Base-by-base conservation (phyloP, 2,113 vertebrate species). In the Stigmatopora nigra region DNA sequence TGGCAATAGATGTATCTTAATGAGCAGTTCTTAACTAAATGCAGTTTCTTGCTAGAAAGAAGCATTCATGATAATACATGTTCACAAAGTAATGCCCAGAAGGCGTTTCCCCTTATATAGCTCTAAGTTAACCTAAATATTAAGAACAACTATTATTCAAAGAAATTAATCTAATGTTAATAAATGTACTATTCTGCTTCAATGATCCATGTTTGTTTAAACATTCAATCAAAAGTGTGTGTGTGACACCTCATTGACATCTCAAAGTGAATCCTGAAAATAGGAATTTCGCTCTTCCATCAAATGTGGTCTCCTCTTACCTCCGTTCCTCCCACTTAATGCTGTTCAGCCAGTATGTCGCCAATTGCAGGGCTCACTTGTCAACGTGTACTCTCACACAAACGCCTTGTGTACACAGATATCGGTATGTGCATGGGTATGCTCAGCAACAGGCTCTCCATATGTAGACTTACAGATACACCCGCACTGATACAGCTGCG, bases 251-350 rank as follows among this genome's bases (percentile, higher is more conserved):
- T 52, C n/a, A 52, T 48, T 48, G 46, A 48, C 13, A 15, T 6
- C 15, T 15, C 15, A 48, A 16, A 46, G 13, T 46, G 45, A 46
- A 16, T 48, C 46, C 15, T 48, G 46, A 16, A 15, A 48, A 14
- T 76, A 52, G 63, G 57, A 72, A 10, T 58, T 36, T 14, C 67
- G 71, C 7, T 41, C 38, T 63, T 45, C 68, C 64, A 61, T 71
- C 74, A 61, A 64, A 65, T 63, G 12, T 79, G 80, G 89, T 89
- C 88, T 90, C 89, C 70, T 68, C 53, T 52, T 85, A 80, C 76
- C 78, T 72, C 77, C 69, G 68, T 41, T 67, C 71, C 49, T 56
- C 52, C 13, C 75, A 72, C 78, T 57, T 75, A 72, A 65, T 71
- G 67, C 71, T 85, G 80, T 83, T 74, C 82, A 84, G 77, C 73